Conservation (phyloP, 2,797 vertebrate genomes). For the Threskiornis aethiopicus region DNA sequence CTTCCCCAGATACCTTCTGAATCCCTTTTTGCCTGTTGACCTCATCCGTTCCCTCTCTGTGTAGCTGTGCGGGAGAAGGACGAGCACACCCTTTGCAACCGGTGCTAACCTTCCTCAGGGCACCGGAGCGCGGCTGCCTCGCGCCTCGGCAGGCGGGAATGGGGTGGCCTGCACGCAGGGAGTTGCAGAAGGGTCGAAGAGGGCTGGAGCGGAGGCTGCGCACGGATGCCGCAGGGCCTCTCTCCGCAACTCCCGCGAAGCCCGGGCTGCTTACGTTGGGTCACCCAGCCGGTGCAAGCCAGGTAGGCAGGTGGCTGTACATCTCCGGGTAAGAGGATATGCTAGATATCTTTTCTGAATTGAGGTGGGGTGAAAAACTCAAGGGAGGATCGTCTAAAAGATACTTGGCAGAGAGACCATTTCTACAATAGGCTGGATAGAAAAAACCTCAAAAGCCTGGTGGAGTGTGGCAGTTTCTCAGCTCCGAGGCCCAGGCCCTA, state of each 20-base stretch:
- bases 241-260: not conserved
- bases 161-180: fast-evolving
- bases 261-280: not conserved
- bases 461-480: not conserved
- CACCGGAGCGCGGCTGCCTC: not conserved
- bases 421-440: not conserved
- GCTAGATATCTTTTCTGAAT: not conserved
- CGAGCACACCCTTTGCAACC: not conserved
- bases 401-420: not conserved
- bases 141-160: not conserved
- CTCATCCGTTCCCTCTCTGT: not conserved
- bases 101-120: not conserved
- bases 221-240: not conserved
- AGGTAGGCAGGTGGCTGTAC: not conserved
- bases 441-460: not conserved
- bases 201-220: not conserved
- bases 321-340: not conserved
- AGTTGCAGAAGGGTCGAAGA: not conserved
- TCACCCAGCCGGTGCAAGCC: not conserved
- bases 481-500: not conserved
- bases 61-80: not conserved
- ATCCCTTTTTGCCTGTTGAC: not conserved
- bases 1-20: not conserved
- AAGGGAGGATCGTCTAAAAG: not conserved
- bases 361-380: not conserved